These are phyloP conservation scores for Siphonodentalium dalli DNA, from an alignment of 2,888 invertebrate genomes.

Conservation along the genomic window DNA sequence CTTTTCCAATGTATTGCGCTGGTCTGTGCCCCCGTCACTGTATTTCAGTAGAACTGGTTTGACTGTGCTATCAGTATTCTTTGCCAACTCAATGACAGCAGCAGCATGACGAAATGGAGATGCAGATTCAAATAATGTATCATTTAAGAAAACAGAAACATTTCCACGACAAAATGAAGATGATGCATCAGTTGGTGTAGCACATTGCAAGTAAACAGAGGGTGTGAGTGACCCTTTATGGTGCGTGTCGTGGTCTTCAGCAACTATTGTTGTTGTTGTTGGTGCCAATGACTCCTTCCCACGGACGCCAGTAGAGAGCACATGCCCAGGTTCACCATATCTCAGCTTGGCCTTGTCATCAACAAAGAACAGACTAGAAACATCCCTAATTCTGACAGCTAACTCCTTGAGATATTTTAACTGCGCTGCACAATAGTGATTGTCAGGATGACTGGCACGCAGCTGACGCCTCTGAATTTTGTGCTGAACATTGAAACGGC, in stretches of 20 bases:
- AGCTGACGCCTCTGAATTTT: conserved; percentile 13
- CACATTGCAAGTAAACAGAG: conserved; percentile 4
- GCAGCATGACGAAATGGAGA: conserved; percentile 16
- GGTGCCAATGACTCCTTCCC: conserved; percentile 13
- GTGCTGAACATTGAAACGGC: conserved; percentile 4
- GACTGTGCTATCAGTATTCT: too few species aligned
- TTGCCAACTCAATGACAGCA: too few species aligned
- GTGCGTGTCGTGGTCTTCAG: conserved; percentile 18
- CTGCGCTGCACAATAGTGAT: conserved; percentile 10
- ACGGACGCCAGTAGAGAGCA: conserved; percentile 10
- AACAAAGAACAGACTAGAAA: conserved; percentile 9
- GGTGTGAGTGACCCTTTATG: conserved; percentile 4
- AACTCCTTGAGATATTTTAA: conserved; percentile 4
- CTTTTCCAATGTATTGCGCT: conserved; percentile 22
- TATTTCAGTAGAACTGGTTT: conserved; percentile 16
- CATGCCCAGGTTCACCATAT: conserved; percentile 6
- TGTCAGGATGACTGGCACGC: conserved; percentile 3
- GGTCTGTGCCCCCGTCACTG: conserved; percentile 31
- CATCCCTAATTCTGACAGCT: conserved; percentile 5
- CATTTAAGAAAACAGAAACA: conserved; percentile 8
- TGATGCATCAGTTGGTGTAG: background rate
- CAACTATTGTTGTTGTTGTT: background rate
- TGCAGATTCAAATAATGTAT: conserved; percentile 12
- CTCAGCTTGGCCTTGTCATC: conserved; percentile 17
- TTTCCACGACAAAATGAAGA: background rate